Percentiles rank a stretch among this genome's conserved stretches.
Evolutionary conservation across 2,113 vertebrate species (phyloP).

Genomic region (Terrapene triunguis): DNA sequence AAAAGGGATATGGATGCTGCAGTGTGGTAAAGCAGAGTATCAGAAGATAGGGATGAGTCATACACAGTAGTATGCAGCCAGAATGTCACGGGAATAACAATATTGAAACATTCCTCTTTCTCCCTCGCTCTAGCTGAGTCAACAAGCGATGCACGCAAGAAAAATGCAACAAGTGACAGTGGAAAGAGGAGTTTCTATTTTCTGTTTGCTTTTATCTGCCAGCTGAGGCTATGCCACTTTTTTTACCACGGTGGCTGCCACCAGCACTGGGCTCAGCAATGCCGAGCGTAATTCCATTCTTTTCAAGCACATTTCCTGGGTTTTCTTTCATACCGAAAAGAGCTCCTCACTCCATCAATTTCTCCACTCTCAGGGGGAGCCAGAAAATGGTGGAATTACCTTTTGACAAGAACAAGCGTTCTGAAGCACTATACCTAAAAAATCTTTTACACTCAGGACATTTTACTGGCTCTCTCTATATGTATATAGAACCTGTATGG

Average conservation of each 20-base stretch:
- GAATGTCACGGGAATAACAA: accelerated
- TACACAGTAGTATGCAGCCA: not conserved
- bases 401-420: not conserved
- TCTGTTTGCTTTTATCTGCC: not conserved
- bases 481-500: not conserved
- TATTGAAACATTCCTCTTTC: not conserved
- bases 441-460: not conserved
- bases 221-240: not conserved
- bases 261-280: not conserved
- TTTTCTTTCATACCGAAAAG: not conserved
- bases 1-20: not conserved
- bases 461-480: not conserved
- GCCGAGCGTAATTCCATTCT: not conserved
- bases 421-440: not conserved
- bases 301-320: not conserved
- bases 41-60: not conserved
- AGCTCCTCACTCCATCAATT: not conserved
- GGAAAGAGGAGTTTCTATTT: not conserved
- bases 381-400: not conserved
- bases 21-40: not conserved
- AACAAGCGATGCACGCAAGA: not conserved
- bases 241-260: not conserved
- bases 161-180: not conserved
- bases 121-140: not conserved
- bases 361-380: not conserved